phyloP scores from a whole-genome alignment of 2,797 vertebrate species.

The Dendrocincla fuliginosa region DNA sequence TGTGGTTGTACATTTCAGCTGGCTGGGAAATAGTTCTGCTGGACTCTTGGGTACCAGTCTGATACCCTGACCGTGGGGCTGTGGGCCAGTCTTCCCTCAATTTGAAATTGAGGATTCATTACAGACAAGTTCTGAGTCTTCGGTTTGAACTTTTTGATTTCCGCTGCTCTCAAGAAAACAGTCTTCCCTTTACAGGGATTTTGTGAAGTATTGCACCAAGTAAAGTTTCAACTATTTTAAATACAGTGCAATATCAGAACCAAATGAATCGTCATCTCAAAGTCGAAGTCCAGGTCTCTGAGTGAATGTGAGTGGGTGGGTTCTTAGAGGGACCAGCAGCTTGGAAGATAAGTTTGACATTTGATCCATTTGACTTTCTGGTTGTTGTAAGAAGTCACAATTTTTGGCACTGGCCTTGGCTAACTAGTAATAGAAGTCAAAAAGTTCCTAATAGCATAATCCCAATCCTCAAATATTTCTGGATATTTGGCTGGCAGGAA shows the following conservation, averaged over 20 bases:
- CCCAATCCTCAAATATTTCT: background rate
- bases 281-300: background rate
- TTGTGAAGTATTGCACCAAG: background rate
- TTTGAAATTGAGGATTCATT: background rate
- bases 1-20: background rate
- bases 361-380: background rate
- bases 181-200: background rate
- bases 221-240: background rate
- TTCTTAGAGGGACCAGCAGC: background rate
- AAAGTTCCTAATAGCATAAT: background rate
- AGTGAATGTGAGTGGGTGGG: background rate
- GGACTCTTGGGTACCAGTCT: background rate
- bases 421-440: background rate
- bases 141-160: background rate
- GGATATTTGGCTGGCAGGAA: background rate
- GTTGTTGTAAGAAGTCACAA: background rate
- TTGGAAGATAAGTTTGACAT: background rate
- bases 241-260: background rate
- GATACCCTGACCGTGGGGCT: background rate
- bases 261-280: background rate
- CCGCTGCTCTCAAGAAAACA: background rate
- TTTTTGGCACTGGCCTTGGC: background rate
- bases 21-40: background rate
- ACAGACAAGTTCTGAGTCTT: background rate
- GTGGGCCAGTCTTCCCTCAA: background rate